Conservation (phyloP, 2,797 vertebrate species). For the Cryptoprocta ferox region DNA sequence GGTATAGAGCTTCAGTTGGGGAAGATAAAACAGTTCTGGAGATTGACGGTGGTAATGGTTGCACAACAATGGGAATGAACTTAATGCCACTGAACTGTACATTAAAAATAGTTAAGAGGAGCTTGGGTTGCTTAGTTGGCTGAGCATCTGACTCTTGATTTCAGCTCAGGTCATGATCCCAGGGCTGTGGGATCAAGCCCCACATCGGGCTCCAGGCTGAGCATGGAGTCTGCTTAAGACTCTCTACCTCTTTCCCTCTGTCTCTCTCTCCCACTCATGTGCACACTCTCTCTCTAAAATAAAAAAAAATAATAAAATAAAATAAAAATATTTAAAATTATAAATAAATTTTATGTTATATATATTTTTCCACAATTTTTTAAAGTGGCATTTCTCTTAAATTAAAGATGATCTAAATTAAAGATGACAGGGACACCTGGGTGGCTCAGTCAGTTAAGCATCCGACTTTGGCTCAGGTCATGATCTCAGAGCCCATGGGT, state of each 20-base stretch:
- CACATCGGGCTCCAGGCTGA: no score
- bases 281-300: no score
- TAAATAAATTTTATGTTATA: neutral
- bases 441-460: neutral
- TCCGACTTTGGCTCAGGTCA: neutral
- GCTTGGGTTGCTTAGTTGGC: no score
- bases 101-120: slow-evolving; percentile 13
- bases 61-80: neutral
- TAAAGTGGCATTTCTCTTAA: neutral
- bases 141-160: no score
- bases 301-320: no score
- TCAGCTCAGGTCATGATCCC: no score
- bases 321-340: slow-evolving; percentile 24
- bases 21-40: neutral
- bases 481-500: neutral
- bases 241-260: no score
- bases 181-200: no score
- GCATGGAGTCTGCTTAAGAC: no score
- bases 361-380: neutral
- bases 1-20: neutral
- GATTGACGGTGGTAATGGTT: neutral
- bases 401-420: neutral
- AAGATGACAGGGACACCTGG: neutral
- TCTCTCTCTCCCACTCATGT: no score
- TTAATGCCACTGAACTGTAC: neutral